Evolutionary conservation across 2,113 vertebrate genomes (phyloP), one percentile per base, ranked within the genome.

Genomic region (Acrocephalus kingi): DNA sequence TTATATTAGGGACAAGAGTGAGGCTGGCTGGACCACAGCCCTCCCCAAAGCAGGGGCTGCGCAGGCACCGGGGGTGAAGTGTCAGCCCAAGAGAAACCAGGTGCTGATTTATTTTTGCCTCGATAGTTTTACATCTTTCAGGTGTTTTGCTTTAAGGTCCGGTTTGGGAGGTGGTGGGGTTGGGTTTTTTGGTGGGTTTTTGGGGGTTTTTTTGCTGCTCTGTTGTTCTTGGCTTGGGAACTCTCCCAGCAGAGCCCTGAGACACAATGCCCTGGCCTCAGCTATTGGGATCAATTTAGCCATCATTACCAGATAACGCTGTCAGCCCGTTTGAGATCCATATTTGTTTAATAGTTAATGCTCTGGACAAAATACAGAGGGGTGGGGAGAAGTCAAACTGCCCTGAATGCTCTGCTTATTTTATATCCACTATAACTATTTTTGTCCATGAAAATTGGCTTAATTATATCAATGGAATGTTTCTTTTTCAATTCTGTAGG

Each of bases 371-470:
- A 97, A 97, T 52, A 76, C 37, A 10, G 66, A 92, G 84, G 69
- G 87, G 62, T 86, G 92, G 91, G 93, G 94, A 93, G 77, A 92
- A 98, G 93, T 96, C 95, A 75, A 96, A 96, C 96, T 95, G 97
- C 87, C 97, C 97, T 98, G 98, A 98, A 98, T 97, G 98, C 98
- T 98, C 96, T 98, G 98, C 98, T 98, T 98, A 98, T 98, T 99
- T 98, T 98, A 98, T 98, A 98, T 98, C 98, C 98, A 98, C 98
- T 98, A 97, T 98, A 96, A 98, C 98, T 96, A 98, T 98, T 98
- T 98, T 98, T 98, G 98, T 98, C 98, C 98, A 97, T 98, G 98
- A 98, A 99, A 99, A 99, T 99, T 98, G 99, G 98, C 98, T 99
- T 98, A 98, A 98, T 99, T 98, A 98, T 98, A 98, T 98, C 98